Conservation (phyloP, 2,113 vertebrate genomes). For the Scomber japonicus region DNA sequence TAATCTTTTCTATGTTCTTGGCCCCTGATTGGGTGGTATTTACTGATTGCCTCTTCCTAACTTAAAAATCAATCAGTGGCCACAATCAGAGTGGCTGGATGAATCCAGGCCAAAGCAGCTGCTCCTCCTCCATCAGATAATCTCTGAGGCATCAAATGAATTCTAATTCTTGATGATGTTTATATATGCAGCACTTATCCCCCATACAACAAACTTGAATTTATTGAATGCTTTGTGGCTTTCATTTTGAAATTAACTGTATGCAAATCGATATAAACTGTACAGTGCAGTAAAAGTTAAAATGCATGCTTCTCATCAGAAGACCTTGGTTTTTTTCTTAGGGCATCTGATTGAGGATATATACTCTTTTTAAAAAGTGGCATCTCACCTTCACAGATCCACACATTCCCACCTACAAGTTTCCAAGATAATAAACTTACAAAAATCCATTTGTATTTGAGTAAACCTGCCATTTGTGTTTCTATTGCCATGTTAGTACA, state of each 20-base stretch:
- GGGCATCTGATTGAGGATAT: too few species aligned
- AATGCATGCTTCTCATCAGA: constrained; percentile 2
- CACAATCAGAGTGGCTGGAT: constrained; percentile 92
- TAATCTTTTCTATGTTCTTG: constrained; percentile 97
- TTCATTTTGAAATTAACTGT: constrained; percentile 50
- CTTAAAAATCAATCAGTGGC: constrained; percentile 99
- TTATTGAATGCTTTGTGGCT: constrained; percentile 22
- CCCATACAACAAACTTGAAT: constrained; percentile 16
- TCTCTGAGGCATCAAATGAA: constrained; percentile 85
- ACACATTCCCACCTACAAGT: background rate
- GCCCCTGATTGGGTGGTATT: constrained; percentile 97
- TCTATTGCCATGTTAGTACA: background rate
- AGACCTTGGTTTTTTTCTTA: background rate
- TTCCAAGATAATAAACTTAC: background rate
- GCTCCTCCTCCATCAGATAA: constrained; percentile 89
- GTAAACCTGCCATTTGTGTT: too few species aligned
- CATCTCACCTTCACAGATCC: too few species aligned
- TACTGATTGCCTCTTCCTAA: constrained; percentile 97
- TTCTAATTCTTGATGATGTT: constrained; percentile 77
- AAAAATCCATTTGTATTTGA: too few species aligned
- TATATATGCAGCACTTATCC: constrained; percentile 69
- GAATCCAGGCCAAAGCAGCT: constrained; percentile 91
- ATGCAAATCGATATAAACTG: constrained; percentile 32
- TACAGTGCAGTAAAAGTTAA: background rate
- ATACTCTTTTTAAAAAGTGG: too few species aligned